Percentiles rank a stretch among this genome's conserved stretches.
These are phyloP conservation scores for Cephus spinipes DNA, from an alignment of 2,888 invertebrate genomes.

Conservation along the genomic window DNA sequence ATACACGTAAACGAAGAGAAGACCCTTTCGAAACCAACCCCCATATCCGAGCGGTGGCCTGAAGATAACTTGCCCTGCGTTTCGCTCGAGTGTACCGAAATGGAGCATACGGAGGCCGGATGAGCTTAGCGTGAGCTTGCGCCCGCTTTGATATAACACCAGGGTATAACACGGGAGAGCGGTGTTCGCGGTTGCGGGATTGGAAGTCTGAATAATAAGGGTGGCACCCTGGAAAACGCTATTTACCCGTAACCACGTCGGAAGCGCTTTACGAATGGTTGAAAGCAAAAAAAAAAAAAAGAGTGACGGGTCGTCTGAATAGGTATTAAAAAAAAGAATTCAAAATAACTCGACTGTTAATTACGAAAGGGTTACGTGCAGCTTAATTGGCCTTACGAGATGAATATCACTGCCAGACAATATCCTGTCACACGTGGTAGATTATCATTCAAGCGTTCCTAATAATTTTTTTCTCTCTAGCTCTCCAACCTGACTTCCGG, in stretches of 20 bases:
- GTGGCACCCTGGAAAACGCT: not conserved
- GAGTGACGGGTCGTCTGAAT: not conserved
- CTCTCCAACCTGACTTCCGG: not conserved
- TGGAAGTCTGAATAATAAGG: not conserved
- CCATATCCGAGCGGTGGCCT: not conserved
- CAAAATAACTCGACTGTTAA: not conserved
- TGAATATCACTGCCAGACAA: not conserved
- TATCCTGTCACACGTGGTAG: not conserved
- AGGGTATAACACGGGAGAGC: not conserved
- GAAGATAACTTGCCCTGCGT: not conserved
- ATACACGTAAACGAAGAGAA: conserved; percentile 40
- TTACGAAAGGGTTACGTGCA: not conserved
- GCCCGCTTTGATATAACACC: conserved; percentile 1
- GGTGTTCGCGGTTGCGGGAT: not conserved
- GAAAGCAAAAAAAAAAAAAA: not conserved
- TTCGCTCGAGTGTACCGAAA: not conserved
- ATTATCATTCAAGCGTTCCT: not conserved
- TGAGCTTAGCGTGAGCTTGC: conserved; percentile 2
- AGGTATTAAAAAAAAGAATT: not conserved
- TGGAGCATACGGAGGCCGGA: not conserved
- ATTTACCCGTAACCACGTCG: not conserved
- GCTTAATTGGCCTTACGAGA: not conserved
- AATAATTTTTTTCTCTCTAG: not conserved
- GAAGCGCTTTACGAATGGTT: not conserved
- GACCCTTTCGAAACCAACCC: conserved; percentile 7